Percentiles rank a stretch among this genome's conserved stretches.
phyloP scores from a whole-genome alignment of 1,140 invertebrate genomes.

The Lepidurus arcticus region DNA sequence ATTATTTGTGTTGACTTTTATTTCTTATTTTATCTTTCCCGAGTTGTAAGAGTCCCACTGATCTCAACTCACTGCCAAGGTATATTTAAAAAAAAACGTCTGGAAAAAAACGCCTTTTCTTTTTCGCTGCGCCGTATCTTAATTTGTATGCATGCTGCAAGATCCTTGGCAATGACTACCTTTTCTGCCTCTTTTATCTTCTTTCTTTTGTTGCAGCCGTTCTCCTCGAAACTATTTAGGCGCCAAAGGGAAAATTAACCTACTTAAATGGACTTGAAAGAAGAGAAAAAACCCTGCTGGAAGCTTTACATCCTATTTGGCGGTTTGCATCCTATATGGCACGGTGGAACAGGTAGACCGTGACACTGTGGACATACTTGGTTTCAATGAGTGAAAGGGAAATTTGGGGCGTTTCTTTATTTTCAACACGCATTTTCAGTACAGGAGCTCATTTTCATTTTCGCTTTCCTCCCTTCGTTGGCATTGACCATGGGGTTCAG shows the following conservation, averaged over 20 bases:
- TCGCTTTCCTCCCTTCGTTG: background rate
- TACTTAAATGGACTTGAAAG: background rate
- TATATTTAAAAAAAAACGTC: slow-evolving; percentile 1
- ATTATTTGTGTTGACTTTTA: background rate
- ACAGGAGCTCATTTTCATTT: slow-evolving; percentile 8
- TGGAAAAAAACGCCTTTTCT: background rate
- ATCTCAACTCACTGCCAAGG: background rate
- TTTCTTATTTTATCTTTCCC: background rate
- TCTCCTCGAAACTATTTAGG: background rate
- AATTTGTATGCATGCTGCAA: slow-evolving; percentile 16
- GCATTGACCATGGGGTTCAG: slow-evolving; percentile 8
- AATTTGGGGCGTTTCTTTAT: slow-evolving; percentile 7
- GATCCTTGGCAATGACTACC: background rate
- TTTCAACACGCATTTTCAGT: background rate
- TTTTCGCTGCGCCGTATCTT: background rate
- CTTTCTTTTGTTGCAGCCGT: background rate
- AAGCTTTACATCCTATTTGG: slow-evolving; percentile 17
- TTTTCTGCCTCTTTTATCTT: background rate
- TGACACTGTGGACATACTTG: background rate
- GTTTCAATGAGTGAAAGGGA: background rate
- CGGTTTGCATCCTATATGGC: background rate
- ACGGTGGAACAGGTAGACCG: background rate
- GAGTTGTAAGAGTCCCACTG: background rate
- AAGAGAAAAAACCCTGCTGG: background rate
- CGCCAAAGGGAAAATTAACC: background rate